phyloP scores from a whole-genome alignment of 2,888 invertebrate genomes.

The Boloria euphrosyne region DNA sequence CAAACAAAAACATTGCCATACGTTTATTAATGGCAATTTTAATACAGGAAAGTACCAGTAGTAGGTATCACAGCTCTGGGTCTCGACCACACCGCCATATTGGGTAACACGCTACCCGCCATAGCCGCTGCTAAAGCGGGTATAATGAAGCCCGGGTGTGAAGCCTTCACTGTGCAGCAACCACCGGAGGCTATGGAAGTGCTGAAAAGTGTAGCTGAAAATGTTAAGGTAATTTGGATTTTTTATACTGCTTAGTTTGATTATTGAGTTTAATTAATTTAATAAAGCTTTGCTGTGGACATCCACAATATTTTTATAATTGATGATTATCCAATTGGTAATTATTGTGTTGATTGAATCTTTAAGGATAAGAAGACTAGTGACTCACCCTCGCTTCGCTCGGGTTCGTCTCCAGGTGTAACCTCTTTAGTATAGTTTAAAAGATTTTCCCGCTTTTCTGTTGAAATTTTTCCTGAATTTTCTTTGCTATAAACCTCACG shows the following conservation, averaged over 20 bases:
- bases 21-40: background rate
- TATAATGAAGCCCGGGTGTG: constrained; percentile 90
- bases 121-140: constrained; percentile 98
- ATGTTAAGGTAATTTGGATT: constrained; percentile 79
- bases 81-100: constrained; percentile 91
- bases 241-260: background rate
- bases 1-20: background rate
- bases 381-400: no score
- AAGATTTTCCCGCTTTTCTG: no score
- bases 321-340: no score
- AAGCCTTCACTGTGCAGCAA: constrained; percentile 88
- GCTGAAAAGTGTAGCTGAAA: constrained; percentile 83
- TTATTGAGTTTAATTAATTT: background rate
- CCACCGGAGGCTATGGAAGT: constrained; percentile 85
- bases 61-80: constrained; percentile 96
- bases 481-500: no score
- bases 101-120: constrained; percentile 91
- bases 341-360: no score
- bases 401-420: no score
- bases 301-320: background rate
- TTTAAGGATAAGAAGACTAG: no score
- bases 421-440: no score
- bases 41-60: constrained; percentile 87
- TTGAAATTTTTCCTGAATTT: no score
- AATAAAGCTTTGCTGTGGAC: background rate